Percentiles rank a stretch among this genome's conserved stretches.
These are phyloP conservation scores for Agrotis puta DNA, from an alignment of 2,888 invertebrate species.

Conservation along the genomic window DNA sequence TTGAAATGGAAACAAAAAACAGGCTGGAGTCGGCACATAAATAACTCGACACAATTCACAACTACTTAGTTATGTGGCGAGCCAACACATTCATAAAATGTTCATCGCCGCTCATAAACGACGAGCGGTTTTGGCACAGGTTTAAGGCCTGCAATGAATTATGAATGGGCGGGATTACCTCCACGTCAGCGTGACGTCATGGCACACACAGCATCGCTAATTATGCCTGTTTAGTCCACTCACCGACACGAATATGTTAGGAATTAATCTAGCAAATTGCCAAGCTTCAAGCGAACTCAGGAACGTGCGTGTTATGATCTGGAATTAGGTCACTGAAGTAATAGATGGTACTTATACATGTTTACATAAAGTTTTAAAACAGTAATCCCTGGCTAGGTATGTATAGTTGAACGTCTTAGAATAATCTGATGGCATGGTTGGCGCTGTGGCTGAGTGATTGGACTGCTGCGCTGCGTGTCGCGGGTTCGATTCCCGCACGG, in stretches of 20 bases:
- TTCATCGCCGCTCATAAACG: slow-evolving; percentile 59
- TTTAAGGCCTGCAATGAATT: slow-evolving; percentile 50
- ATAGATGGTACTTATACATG: background rate
- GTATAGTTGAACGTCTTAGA: too few species aligned
- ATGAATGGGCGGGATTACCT: slow-evolving; percentile 55
- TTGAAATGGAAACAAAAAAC: slow-evolving; percentile 55
- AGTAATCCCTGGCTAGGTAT: too few species aligned
- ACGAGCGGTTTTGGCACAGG: slow-evolving; percentile 51
- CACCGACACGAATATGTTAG: slow-evolving; percentile 42
- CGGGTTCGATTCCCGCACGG: too few species aligned
- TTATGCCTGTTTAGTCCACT: slow-evolving; percentile 46
- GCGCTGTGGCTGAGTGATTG: too few species aligned
- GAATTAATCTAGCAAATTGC: slow-evolving; percentile 49
- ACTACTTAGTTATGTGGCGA: slow-evolving; percentile 60
- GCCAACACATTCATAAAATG: slow-evolving; percentile 62
- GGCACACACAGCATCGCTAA: slow-evolving; percentile 52
- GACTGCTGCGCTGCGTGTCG: too few species aligned
- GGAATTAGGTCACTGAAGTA: slow-evolving; percentile 1
- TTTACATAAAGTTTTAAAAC: too few species aligned
- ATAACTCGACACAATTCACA: slow-evolving; percentile 56
- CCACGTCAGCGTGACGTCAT: slow-evolving; percentile 51
- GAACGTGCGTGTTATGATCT: slow-evolving; percentile 17
- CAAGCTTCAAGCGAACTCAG: slow-evolving; percentile 1
- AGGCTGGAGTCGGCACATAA: slow-evolving; percentile 47
- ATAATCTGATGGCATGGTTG: too few species aligned